Evolutionary conservation across 2,797 vertebrate species (phyloP).

Genomic region (Triplophysa yarkandensis): DNA sequence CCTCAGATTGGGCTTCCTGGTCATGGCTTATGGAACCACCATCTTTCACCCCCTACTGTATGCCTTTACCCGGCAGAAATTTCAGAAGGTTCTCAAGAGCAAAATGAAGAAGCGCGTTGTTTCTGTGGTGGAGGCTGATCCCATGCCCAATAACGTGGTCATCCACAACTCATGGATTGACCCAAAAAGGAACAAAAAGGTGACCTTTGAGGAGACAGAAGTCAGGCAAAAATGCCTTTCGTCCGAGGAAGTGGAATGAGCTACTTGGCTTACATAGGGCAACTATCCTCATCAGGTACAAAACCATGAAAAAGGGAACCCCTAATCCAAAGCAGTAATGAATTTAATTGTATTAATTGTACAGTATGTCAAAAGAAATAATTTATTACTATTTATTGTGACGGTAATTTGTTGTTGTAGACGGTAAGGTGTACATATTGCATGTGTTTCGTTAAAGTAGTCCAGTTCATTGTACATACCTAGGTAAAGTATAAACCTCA

Average conservation of each 20-base stretch:
- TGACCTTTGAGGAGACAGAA: conserved; percentile 85
- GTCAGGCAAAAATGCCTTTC: conserved; percentile 87
- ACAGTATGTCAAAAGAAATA: conserved; percentile 47
- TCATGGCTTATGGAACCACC: conserved; percentile 97
- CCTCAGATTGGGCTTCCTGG: conserved; percentile 93
- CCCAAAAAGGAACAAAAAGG: conserved; percentile 88
- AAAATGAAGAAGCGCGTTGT: conserved; percentile 95
- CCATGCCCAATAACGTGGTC: conserved; percentile 86
- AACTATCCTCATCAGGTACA: conserved; percentile 40
- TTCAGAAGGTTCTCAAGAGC: conserved; percentile 93
- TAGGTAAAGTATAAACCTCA: conserved; percentile 46
- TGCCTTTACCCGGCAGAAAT: conserved; percentile 97
- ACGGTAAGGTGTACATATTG: conserved; percentile 58
- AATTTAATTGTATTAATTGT: conserved; percentile 32
- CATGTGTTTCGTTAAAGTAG: conserved; percentile 56
- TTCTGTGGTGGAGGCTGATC: conserved; percentile 90
- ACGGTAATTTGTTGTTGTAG: conserved; percentile 58
- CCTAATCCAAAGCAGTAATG: conserved; percentile 43
- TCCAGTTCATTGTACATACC: conserved; percentile 48
- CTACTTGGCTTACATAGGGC: conserved; percentile 15
- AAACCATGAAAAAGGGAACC: conserved; percentile 47
- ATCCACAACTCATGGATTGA: conserved; percentile 95
- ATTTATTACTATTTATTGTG: conserved; percentile 68
- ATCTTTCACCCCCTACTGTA: conserved; percentile 97
- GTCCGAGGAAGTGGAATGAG: conserved; percentile 62